phyloP scores from a whole-genome alignment of 2,113 vertebrate genomes.

The Alouatta palliata region DNA sequence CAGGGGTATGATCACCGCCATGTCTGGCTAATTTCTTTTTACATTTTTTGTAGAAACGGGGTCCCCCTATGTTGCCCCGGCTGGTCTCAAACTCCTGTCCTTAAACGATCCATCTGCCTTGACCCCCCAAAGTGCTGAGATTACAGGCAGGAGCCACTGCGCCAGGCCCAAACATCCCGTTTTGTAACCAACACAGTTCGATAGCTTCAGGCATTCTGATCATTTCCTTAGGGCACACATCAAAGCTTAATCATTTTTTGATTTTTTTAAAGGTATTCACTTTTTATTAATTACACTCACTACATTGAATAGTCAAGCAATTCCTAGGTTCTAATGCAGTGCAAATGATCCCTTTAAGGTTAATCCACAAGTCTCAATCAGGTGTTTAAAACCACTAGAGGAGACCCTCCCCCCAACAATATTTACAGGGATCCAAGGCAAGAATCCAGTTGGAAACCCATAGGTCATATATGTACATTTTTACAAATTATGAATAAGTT shows the following conservation, averaged over 20 bases:
- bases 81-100: too few relatives aligned
- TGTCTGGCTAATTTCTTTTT: too few relatives aligned
- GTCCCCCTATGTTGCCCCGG: too few relatives aligned
- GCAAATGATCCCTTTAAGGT: background rate
- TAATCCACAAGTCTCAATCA: background rate
- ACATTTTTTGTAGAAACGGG: too few relatives aligned
- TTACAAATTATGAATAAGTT: background rate
- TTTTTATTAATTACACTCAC: conserved; percentile 25
- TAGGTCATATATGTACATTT: background rate
- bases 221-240: background rate
- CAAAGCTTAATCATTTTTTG: conserved; percentile 31
- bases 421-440: background rate
- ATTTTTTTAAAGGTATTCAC: background rate
- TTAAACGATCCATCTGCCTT: too few relatives aligned
- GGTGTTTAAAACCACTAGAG: background rate
- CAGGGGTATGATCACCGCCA: too few relatives aligned
- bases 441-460: background rate
- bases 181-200: background rate
- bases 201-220: background rate
- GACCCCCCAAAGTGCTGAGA: too few relatives aligned
- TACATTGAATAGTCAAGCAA: background rate
- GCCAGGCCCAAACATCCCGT: background rate
- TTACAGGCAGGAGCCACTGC: too few relatives aligned
- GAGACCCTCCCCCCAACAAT: background rate
- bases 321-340: background rate